These are phyloP conservation scores for Piezodorus guildinii DNA, from an alignment of 1,140 invertebrate genomes.

Conservation along the genomic window DNA sequence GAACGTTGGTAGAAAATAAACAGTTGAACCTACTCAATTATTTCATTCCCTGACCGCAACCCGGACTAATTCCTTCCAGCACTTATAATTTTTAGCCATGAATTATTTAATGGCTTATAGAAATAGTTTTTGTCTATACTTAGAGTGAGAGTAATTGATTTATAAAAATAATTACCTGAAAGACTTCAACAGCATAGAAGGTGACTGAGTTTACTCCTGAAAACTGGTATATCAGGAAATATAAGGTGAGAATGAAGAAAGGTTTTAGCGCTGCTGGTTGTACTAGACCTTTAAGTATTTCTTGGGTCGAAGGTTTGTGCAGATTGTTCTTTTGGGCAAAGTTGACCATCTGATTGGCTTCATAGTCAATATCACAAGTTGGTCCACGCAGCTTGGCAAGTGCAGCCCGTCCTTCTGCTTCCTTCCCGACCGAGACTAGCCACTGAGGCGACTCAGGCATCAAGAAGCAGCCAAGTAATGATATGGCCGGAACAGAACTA, in stretches of 20 bases:
- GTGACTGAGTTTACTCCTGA: conserved; percentile 64
- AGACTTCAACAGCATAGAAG: conserved; percentile 66
- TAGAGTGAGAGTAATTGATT: no score
- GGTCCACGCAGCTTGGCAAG: conserved; percentile 44
- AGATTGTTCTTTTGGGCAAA: conserved; percentile 52
- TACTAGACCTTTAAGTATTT: conserved; percentile 44
- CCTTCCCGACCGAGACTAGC: conserved; percentile 47
- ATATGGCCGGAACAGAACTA: conserved; percentile 42
- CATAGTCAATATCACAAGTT: conserved; percentile 47
- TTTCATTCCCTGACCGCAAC: no score
- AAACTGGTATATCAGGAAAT: conserved; percentile 62
- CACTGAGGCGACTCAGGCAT: conserved; percentile 62
- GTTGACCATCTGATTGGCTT: conserved; percentile 46
- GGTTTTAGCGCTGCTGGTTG: conserved; percentile 52
- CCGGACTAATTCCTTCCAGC: no score
- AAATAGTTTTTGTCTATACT: no score
- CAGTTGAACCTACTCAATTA: no score
- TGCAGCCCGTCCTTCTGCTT: conserved; percentile 46
- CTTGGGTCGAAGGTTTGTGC: conserved; percentile 29
- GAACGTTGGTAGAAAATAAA: no score
- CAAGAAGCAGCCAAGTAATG: conserved; percentile 45
- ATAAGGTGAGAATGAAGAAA: conserved; percentile 47
- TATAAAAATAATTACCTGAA: conserved; percentile 37
- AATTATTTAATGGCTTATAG: no score
- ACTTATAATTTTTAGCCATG: no score